These are phyloP conservation scores for Drosophila macrothrix DNA, from an alignment of 2,888 invertebrate genomes.

Conservation along the genomic window DNA sequence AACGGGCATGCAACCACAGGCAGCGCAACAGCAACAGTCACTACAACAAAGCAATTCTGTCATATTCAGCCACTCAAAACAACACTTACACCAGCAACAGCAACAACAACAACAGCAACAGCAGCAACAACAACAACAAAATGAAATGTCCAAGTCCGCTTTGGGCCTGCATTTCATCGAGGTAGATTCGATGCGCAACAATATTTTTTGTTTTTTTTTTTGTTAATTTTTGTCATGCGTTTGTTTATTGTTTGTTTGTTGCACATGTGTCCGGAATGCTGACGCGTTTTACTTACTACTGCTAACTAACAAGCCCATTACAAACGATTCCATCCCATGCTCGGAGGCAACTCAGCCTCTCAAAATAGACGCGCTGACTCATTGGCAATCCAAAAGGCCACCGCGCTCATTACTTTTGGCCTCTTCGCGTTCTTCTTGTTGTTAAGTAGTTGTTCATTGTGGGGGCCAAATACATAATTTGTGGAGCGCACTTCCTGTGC, in stretches of 20 bases:
- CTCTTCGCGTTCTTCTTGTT: constrained; percentile 9
- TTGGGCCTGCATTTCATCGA: constrained; percentile 83
- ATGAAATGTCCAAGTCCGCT: constrained; percentile 84
- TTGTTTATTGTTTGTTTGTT: constrained; percentile 29
- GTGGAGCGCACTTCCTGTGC: constrained; percentile 62
- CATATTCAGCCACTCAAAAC: constrained; percentile 79
- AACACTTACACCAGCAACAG: constrained; percentile 49
- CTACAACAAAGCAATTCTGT: constrained; percentile 82
- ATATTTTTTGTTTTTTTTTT: constrained; percentile 22
- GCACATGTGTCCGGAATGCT: constrained; percentile 38
- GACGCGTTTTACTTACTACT: constrained; percentile 30
- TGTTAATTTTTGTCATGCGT: constrained; percentile 18
- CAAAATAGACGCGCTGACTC: constrained; percentile 67
- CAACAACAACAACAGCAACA: constrained; percentile 60
- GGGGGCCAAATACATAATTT: constrained; percentile 59
- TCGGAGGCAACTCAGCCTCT: constrained; percentile 29
- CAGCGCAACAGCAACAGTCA: constrained; percentile 52
- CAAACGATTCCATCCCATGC: constrained; percentile 2
- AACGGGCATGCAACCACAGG: constrained; percentile 62
- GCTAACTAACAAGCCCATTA: constrained; percentile 31
- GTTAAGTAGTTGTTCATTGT: constrained; percentile 13
- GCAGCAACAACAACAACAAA: constrained; percentile 78
- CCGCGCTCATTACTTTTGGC: constrained; percentile 4
- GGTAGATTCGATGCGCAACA: constrained; percentile 80
- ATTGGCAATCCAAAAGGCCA: constrained; percentile 44